Base-by-base conservation (phyloP, 2,113 vertebrate species). In the Corythornis madagascariensis region DNA sequence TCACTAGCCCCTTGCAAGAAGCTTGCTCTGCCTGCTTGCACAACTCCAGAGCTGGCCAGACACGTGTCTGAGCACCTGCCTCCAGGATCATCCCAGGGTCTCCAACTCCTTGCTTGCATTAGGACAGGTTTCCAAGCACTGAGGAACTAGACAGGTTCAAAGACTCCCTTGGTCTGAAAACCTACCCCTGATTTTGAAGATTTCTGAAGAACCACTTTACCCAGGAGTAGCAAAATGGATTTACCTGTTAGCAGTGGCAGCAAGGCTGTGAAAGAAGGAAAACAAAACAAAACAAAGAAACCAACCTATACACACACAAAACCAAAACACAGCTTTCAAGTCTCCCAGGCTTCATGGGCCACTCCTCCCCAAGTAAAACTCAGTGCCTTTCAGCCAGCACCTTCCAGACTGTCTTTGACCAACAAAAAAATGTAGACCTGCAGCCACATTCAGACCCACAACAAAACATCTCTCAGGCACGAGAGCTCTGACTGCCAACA, bases 51-150 rank as follows among this genome's bases (percentile, higher is more conserved):
- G 11, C 13, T 22, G 66, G 72, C 7, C 47, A n/a, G 43, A 47
- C 4, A 6, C 0, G 0, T 5, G 9, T 9, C 10, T 5, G 50
- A 76, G 31, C 5, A 16, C 18, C 63, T 42, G 50, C 59, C 52
- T 73, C 28, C 64, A 73, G 45, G n/a, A 70, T 1, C 2, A 1
- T 24, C 26, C 7, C 0, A 0, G 6, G 20, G 6, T 9, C 56
- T 73, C 29, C 13, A 3, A 16, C n/a, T n/a, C 40, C 57, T 35
- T 21, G 8, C 47, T 15, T 40, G 26, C 17, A 21, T 10, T 10
- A 45, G 40, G 8, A 56, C 40, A 72, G 20, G 9, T 28, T 66
- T 66, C 38, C 19, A 48, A 73, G n/a, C 3, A 9, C 24, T n/a
- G 16, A 53, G 3, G 16, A 69, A 65, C 20, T 35, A 48, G n/a